Conservation (phyloP, 2,888 invertebrate species). For the Calameuta pallipes region DNA sequence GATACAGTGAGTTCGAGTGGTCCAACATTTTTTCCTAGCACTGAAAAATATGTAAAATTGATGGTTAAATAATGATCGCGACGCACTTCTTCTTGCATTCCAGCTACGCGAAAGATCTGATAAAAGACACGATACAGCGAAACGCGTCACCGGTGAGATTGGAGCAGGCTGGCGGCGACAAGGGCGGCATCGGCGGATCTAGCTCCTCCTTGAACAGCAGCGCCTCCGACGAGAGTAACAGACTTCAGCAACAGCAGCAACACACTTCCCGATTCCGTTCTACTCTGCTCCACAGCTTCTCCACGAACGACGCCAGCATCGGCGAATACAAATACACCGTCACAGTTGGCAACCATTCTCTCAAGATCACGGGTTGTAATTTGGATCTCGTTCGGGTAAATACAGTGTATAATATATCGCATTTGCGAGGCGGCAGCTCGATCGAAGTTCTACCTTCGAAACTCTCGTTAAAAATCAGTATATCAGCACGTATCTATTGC, state of each 20-base stretch:
- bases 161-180: slow-evolving; percentile 69
- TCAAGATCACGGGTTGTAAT: slow-evolving; percentile 88
- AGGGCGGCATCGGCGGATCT: slow-evolving; percentile 74
- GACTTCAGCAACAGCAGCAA: slow-evolving; percentile 65
- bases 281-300: slow-evolving; percentile 80
- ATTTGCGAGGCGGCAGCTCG: no score
- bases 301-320: slow-evolving; percentile 85
- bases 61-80: neutral
- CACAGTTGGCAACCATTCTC: slow-evolving; percentile 82
- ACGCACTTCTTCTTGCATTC: slow-evolving; percentile 3
- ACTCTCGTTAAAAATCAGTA: no score
- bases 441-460: neutral
- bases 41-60: neutral
- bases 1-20: slow-evolving; percentile 78
- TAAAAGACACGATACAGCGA: slow-evolving; percentile 94
- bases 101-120: slow-evolving; percentile 91
- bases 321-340: slow-evolving; percentile 92
- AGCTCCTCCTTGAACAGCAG: slow-evolving; percentile 84
- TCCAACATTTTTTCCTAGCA: neutral
- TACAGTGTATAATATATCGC: slow-evolving; percentile 21
- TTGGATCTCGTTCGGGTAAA: slow-evolving; percentile 86
- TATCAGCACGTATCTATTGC: slow-evolving; percentile 34
- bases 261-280: slow-evolving; percentile 72
- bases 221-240: slow-evolving; percentile 73
- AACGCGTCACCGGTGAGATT: slow-evolving; percentile 92